A percentile compares a stretch with the other conserved stretches of the same genome.
Evolutionary conservation across 2,888 invertebrate species (phyloP).

Genomic region (Dorcus parallelipipedus): DNA sequence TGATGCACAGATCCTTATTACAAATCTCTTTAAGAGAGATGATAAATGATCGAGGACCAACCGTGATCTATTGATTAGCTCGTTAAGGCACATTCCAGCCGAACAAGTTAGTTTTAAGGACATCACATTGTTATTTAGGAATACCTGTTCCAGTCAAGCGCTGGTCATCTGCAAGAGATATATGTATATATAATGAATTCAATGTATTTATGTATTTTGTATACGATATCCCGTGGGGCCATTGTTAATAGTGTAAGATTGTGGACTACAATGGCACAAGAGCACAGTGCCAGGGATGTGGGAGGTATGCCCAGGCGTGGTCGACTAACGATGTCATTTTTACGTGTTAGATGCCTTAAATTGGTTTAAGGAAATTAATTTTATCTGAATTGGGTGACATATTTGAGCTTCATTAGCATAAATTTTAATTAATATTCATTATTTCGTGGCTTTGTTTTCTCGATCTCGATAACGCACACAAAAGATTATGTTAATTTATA

Average conservation of each 20-base stretch:
- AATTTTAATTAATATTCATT: slow-evolving; percentile 37
- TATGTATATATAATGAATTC: slow-evolving; percentile 51
- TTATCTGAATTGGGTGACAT: slow-evolving; percentile 18
- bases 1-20: slow-evolving; percentile 45
- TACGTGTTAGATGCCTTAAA: slow-evolving; percentile 42
- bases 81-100: slow-evolving; percentile 48
- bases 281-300: slow-evolving; percentile 45
- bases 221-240: slow-evolving; percentile 49
- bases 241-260: slow-evolving; percentile 50
- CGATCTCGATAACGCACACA: slow-evolving; percentile 15
- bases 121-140: slow-evolving; percentile 26
- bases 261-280: slow-evolving; percentile 46
- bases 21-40: slow-evolving; percentile 49
- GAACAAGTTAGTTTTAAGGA: slow-evolving; percentile 34
- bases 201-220: slow-evolving; percentile 53
- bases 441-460: slow-evolving; percentile 9
- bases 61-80: slow-evolving; percentile 54
- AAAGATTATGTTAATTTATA: slow-evolving; percentile 18
- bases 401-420: slow-evolving; percentile 32
- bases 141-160: slow-evolving; percentile 13
- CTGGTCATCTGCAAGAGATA: slow-evolving; percentile 42
- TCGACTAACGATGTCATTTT: slow-evolving; percentile 43
- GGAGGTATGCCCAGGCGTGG: slow-evolving; percentile 44
- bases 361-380: slow-evolving; percentile 39
- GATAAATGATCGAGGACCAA: slow-evolving; percentile 50